Evolutionary conservation across 2,797 vertebrate species (phyloP).

Genomic region (Gallinago solitaria): DNA sequence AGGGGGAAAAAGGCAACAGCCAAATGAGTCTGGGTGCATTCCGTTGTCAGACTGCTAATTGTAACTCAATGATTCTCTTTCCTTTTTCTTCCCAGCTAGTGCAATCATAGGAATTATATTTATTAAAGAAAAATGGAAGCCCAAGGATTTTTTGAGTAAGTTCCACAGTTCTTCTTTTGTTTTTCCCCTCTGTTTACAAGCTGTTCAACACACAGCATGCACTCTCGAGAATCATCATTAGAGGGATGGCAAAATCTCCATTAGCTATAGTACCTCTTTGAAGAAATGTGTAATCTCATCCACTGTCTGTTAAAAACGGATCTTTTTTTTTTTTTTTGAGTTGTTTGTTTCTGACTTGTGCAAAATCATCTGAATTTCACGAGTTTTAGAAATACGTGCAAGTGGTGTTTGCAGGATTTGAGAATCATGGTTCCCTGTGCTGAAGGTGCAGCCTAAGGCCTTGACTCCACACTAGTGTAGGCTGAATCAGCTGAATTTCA

Average conservation of each 20-base stretch:
- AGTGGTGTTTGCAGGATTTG: background rate
- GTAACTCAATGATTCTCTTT: background rate
- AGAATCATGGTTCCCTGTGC: background rate
- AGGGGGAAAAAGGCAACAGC: background rate
- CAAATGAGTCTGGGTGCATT: rapidly evolving
- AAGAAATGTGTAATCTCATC: background rate
- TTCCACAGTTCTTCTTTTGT: conserved; percentile 4
- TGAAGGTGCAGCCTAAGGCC: background rate
- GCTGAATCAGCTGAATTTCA: background rate
- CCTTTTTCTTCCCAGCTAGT: conserved; percentile 80
- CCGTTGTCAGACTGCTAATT: background rate
- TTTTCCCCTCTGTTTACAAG: background rate
- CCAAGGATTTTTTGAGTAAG: conserved; percentile 94
- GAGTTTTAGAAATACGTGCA: background rate
- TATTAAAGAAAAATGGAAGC: conserved; percentile 92
- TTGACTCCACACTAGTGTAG: background rate
- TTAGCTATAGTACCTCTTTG: background rate
- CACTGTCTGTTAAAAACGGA: background rate
- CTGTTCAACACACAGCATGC: background rate
- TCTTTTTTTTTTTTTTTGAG: too few species aligned
- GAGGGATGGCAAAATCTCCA: background rate
- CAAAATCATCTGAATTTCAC: background rate
- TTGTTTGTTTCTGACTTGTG: background rate
- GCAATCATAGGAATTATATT: conserved; percentile 96
- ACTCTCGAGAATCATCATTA: background rate